Percentiles rank a stretch among this genome's conserved stretches.
Conservation (phyloP, 1,140 invertebrate genomes). For the Trachymyrmex septentrionalis region DNA sequence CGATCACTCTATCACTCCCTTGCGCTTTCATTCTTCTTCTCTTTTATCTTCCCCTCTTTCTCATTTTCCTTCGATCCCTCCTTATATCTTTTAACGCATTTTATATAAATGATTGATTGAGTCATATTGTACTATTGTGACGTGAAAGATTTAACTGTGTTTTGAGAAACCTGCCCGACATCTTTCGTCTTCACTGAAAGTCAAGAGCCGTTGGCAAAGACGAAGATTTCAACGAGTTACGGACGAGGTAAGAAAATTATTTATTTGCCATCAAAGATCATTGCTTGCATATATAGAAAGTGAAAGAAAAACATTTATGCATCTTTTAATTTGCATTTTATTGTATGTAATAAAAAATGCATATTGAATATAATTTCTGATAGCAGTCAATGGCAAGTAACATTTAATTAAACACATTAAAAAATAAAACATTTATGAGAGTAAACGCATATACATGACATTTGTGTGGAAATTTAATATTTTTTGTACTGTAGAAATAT, state of each 20-base stretch:
- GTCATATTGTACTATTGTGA: constrained; percentile 32
- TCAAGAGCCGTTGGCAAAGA: constrained; percentile 23
- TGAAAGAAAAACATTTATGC: neutral
- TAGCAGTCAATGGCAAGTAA: neutral
- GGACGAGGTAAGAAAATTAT: constrained; percentile 30
- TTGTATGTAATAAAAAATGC: neutral
- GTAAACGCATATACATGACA: neutral
- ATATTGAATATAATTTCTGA: neutral
- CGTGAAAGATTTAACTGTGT: constrained; percentile 48
- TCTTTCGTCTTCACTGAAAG: neutral
- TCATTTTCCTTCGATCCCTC: neutral
- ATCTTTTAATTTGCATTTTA: neutral
- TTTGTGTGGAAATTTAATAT: neutral
- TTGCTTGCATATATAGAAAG: neutral
- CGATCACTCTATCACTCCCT: neutral
- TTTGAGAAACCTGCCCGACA: constrained; percentile 8
- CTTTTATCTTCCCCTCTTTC: neutral
- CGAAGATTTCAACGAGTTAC: constrained; percentile 34
- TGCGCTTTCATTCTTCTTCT: neutral
- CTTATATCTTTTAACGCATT: neutral
- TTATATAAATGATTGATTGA: constrained; percentile 23
- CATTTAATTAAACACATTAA: neutral
- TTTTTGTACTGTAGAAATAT: neutral
- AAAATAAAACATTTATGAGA: constrained; percentile 11
- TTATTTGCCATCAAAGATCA: neutral